Percentiles rank a stretch among this genome's conserved stretches.
Conservation (phyloP, 2,113 vertebrate species). For the Cyphomyrus plagiostoma region DNA sequence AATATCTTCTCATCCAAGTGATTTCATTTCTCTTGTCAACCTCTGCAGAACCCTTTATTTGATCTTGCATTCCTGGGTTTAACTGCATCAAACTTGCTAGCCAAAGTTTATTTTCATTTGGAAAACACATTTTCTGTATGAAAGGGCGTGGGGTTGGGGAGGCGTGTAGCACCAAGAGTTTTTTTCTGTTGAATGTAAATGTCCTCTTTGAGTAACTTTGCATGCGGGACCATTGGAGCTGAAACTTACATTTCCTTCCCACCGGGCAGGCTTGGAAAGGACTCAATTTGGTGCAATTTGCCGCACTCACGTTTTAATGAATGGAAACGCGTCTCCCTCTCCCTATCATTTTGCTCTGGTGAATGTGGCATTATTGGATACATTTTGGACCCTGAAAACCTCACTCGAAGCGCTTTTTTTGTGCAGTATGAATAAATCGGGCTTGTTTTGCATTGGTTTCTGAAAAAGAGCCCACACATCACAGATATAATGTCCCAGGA, state of each 20-base stretch:
- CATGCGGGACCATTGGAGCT: conserved; percentile 37
- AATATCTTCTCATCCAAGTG: conserved; percentile 64
- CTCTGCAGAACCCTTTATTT: conserved; percentile 69
- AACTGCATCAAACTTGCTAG: conserved; percentile 62
- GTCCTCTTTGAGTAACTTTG: conserved; percentile 52
- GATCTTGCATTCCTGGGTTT: conserved; percentile 70
- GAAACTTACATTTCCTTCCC: conserved; percentile 46
- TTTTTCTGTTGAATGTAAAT: conserved; percentile 55
- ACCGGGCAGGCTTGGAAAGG: conserved; percentile 19
- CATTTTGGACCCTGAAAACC: conserved; percentile 12
- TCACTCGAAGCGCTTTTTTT: neutral
- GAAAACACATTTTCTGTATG: conserved; percentile 71
- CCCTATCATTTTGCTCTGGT: conserved; percentile 2
- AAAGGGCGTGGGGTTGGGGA: conserved; percentile 44
- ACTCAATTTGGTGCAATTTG: conserved; percentile 23
- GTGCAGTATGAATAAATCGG: conserved; percentile 7
- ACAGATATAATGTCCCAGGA: neutral
- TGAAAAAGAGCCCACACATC: neutral
- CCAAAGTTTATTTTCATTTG: conserved; percentile 74
- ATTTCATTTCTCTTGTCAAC: conserved; percentile 69
- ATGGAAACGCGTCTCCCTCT: conserved; percentile 14
- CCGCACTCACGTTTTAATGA: conserved; percentile 18
- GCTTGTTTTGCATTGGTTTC: neutral
- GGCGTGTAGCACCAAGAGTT: conserved; percentile 31
- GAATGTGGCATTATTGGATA: conserved; percentile 13